Evolutionary conservation across 1,140 invertebrate genomes (phyloP).

Genomic region (Drosophila oshimai): DNA sequence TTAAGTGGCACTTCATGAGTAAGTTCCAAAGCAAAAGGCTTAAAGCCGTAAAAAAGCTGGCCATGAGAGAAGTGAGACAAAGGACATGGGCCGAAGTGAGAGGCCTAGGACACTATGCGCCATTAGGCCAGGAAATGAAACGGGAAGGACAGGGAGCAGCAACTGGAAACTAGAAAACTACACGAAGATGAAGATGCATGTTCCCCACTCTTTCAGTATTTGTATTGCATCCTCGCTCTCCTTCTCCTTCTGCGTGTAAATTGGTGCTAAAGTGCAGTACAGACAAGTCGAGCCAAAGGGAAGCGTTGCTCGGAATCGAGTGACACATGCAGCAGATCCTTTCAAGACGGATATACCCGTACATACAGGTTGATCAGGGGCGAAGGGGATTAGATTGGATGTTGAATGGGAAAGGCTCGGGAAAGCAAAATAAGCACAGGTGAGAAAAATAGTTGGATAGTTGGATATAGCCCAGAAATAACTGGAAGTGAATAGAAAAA

Average conservation of each 20-base stretch:
- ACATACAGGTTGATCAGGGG: background rate
- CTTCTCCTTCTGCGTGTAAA: slow-evolving; percentile 12
- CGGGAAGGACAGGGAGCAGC: background rate
- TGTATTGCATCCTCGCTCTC: background rate
- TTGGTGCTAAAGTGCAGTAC: slow-evolving; percentile 41
- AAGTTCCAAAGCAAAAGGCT: slow-evolving; percentile 5
- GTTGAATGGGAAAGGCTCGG: background rate
- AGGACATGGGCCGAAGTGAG: background rate
- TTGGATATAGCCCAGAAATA: background rate
- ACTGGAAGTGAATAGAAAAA: background rate
- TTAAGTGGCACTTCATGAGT: slow-evolving; percentile 10
- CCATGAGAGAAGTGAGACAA: background rate
- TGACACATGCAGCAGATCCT: slow-evolving; percentile 20
- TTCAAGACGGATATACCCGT: background rate
- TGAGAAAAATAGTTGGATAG: background rate
- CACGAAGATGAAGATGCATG: slow-evolving; percentile 26
- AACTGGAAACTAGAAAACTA: slow-evolving; percentile 6
- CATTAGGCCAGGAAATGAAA: slow-evolving; percentile 46
- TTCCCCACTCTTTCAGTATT: background rate
- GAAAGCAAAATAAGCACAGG: background rate
- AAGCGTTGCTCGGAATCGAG: slow-evolving; percentile 27
- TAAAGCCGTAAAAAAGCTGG: slow-evolving; percentile 3
- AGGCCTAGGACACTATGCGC: slow-evolving; percentile 35
- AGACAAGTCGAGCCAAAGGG: slow-evolving; percentile 8
- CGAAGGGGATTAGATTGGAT: background rate